These are phyloP conservation scores for Accipiter cooperii DNA, from an alignment of 2,113 vertebrate genomes.

Conservation along the genomic window DNA sequence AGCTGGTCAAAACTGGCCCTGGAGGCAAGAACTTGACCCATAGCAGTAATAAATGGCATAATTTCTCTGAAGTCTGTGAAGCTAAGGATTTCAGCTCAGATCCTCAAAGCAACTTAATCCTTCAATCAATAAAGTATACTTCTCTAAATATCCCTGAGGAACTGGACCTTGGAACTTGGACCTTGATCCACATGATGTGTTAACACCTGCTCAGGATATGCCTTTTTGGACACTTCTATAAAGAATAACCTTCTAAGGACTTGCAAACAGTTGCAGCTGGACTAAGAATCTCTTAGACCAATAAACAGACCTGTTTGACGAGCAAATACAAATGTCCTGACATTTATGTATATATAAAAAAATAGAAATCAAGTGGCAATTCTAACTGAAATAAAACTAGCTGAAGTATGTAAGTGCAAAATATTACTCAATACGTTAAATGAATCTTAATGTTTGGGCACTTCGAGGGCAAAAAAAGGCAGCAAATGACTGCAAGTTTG, in stretches of 20 bases:
- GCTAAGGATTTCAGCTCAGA: neutral
- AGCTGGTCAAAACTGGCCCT: neutral
- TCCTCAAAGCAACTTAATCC: constrained; percentile 46
- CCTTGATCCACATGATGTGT: neutral
- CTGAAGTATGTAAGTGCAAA: neutral
- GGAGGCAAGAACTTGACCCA: constrained; percentile 24
- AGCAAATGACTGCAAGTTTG: neutral
- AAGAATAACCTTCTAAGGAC: neutral
- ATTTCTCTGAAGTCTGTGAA: neutral
- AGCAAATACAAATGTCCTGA: neutral
- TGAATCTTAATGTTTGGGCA: neutral
- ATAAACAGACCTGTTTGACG: neutral
- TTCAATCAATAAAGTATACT: constrained; percentile 36
- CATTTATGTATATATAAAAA: neutral
- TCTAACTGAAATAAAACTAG: neutral
- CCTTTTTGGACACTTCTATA: neutral
- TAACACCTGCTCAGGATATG: neutral
- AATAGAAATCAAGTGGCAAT: neutral
- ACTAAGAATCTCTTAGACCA: neutral
- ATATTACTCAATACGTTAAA: neutral
- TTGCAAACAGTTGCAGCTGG: neutral
- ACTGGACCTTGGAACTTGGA: constrained; percentile 12
- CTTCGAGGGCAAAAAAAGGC: neutral
- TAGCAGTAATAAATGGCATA: neutral
- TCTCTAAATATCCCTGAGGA: constrained; percentile 4